phyloP scores from a whole-genome alignment of 1,140 invertebrate genomes.

The Trypoxylus dichotomus region DNA sequence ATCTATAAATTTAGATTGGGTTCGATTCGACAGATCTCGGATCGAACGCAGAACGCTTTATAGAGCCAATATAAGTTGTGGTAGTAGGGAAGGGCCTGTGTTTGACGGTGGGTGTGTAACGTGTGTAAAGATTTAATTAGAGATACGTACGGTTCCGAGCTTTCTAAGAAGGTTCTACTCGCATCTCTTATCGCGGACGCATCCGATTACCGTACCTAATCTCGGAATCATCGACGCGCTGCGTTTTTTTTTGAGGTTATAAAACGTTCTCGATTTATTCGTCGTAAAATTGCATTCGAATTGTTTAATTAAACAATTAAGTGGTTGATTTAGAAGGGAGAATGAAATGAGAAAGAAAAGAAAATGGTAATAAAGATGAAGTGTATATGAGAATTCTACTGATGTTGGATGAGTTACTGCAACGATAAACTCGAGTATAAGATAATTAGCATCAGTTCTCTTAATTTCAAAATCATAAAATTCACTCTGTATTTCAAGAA shows the following conservation, averaged over 20 bases:
- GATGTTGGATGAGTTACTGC: too few relatives aligned
- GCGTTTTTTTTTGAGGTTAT: neutral
- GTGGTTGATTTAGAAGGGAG: neutral
- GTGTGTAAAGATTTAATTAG: slow-evolving; percentile 29
- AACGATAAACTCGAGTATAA: too few relatives aligned
- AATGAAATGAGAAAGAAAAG: too few relatives aligned
- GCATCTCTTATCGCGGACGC: neutral
- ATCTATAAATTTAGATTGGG: slow-evolving; percentile 27
- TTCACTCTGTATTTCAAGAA: too few relatives aligned
- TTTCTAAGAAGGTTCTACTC: neutral
- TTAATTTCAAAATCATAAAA: too few relatives aligned
- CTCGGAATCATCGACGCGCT: neutral
- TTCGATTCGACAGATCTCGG: neutral
- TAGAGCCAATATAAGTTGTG: neutral
- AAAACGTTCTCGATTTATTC: neutral
- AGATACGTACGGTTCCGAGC: slow-evolving; percentile 8
- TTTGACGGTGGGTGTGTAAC: slow-evolving; percentile 14
- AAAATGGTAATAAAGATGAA: too few relatives aligned
- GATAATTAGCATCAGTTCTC: too few relatives aligned
- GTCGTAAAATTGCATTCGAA: neutral
- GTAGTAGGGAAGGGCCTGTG: neutral
- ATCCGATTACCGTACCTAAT: neutral
- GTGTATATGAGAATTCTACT: too few relatives aligned
- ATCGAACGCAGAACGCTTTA: neutral
- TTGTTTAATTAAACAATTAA: neutral